A percentile compares a stretch with the other conserved stretches of the same genome.
These are phyloP conservation scores for Erebia palarica DNA, from an alignment of 2,888 invertebrate species.

Conservation along the genomic window DNA sequence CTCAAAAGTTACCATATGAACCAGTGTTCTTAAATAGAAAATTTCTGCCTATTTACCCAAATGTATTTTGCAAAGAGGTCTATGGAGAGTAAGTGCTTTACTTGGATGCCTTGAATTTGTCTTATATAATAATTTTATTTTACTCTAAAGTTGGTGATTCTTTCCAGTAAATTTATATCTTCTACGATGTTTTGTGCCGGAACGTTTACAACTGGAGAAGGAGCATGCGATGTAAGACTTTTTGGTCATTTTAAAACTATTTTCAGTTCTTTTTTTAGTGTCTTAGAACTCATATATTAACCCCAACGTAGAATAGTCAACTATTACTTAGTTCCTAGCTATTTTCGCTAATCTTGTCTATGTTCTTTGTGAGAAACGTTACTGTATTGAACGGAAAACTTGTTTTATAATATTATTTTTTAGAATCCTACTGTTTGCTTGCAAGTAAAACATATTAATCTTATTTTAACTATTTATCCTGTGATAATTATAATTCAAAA, in stretches of 20 bases:
- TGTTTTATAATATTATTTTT: not conserved
- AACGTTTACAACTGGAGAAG: constrained; percentile 71
- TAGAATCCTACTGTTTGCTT: not conserved
- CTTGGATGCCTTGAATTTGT: not conserved
- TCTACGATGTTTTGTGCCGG: constrained; percentile 72
- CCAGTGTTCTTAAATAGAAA: constrained; percentile 69
- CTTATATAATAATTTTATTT: not conserved
- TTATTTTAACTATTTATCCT: not conserved
- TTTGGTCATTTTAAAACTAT: not conserved
- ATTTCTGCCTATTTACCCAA: constrained; percentile 67
- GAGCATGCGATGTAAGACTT: constrained; percentile 68
- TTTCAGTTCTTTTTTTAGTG: not conserved
- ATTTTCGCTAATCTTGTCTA: not conserved
- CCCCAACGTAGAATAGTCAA: too few relatives aligned
- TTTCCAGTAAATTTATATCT: constrained; percentile 65
- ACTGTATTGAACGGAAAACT: not conserved
- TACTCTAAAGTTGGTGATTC: constrained; percentile 12
- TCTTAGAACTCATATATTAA: not conserved
- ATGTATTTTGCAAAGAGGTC: constrained; percentile 67
- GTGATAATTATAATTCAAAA: not conserved
- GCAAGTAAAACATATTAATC: not conserved
- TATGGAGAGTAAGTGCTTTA: constrained; percentile 68
- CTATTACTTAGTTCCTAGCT: not conserved
- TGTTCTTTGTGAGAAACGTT: not conserved
- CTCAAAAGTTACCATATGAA: constrained; percentile 64